phyloP scores from a whole-genome alignment of 2,888 invertebrate species.

The Pseudanteris insignis region DNA sequence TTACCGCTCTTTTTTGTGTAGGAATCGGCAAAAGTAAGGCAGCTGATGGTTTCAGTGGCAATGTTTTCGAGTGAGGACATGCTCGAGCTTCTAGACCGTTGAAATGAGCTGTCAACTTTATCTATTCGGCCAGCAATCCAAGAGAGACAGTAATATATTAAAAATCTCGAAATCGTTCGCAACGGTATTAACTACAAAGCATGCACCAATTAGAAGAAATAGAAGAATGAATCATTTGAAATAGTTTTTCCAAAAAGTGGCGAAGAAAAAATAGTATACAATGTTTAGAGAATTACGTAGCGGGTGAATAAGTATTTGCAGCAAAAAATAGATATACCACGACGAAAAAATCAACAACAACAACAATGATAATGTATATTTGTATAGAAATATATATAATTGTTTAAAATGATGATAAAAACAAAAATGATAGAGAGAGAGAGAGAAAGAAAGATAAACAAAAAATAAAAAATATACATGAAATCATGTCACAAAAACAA shows the following conservation, averaged over 20 bases:
- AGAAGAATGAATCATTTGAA: conserved; percentile 47
- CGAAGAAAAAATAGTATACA: conserved; percentile 47
- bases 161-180: conserved; percentile 17
- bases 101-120: conserved; percentile 96
- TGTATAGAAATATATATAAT: conserved; percentile 37
- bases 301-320: conserved; percentile 42
- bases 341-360: conserved; percentile 51
- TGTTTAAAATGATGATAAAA: conserved; percentile 16
- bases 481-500: conserved; percentile 25
- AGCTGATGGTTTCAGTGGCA: conserved; percentile 94
- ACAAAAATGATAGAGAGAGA: too few relatives aligned
- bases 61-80: conserved; percentile 98
- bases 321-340: conserved; percentile 48
- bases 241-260: conserved; percentile 46
- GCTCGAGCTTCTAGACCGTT: conserved; percentile 95
- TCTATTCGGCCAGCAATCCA: conserved; percentile 82
- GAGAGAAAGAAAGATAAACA: too few relatives aligned
- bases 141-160: conserved; percentile 54
- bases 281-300: conserved; percentile 48
- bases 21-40: conserved; percentile 94
- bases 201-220: conserved; percentile 50
- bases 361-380: conserved; percentile 45
- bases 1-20: conserved; percentile 93
- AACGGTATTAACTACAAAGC: conserved; percentile 57
- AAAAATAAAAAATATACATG: too few relatives aligned